Base-by-base conservation (phyloP, 2,888 invertebrate genomes). In the Clepsis dumicolana region DNA sequence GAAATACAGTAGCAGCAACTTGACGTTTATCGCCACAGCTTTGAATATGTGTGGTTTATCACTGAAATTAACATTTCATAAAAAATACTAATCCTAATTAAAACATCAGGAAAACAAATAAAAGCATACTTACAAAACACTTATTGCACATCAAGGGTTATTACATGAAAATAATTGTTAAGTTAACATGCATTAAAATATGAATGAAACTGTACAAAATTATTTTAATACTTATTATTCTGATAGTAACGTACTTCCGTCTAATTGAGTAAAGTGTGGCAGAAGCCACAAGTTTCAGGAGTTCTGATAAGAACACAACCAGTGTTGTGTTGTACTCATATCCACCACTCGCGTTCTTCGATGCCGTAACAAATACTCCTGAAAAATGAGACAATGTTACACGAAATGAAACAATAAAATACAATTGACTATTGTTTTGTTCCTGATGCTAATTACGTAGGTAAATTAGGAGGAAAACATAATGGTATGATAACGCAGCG, bases 351-450 rank as follows among this genome's bases (percentile, higher is more conserved):
- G 95, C 94, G 74, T 96, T 95, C 90, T 98, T 98, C 0, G 98
- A 98, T 74, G 97, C 97, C 57, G 98, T 98, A 16, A 98, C 97
- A 80, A 99, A 95, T 74, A 98, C 96, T 80, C 98, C 98, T 98
- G 84, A 3, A 94, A 94, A 72, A 1, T 10, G 73, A 74, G 74
- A 65, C 38, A 67, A 59, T 44, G 72, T 54, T 54, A 35, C 21
- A 59, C 4, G 53, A 41, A 48, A 62, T 50, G 10, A 53, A 7
- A 29, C 24, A 21, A 35, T 35, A 35, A 48, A 65, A 16, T 24
- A 41, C 27, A 38, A 67, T 62, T n/a, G 25, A 14, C 54, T 38
- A 48, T 62, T 67, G 67, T 67, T 38, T n/a, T n/a, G 16, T 52
- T 29, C 2, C 50, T 24, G 5, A 27, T n/a, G 7, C 18, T 48